Conservation (phyloP, 2,888 invertebrate genomes). For the Tortrix viridana region DNA sequence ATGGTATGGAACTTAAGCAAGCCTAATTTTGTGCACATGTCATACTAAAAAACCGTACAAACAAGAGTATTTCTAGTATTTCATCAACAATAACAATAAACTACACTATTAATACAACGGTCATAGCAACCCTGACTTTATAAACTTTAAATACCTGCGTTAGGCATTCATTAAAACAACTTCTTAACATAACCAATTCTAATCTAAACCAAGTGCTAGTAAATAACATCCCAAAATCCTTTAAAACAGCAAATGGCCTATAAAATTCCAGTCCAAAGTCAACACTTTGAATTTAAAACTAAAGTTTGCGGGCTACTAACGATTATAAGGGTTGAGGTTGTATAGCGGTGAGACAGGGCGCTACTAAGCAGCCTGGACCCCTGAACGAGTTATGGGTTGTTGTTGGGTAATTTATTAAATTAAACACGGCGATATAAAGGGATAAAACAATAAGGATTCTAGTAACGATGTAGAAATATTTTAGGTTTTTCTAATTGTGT, state of each 20-base stretch:
- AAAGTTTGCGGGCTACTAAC: conserved; percentile 29
- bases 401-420: no score
- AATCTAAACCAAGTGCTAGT: conserved; percentile 24
- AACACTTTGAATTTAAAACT: conserved; percentile 37
- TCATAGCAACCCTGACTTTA: neutral
- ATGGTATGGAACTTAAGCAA: no score
- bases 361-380: neutral
- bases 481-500: no score
- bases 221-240: conserved; percentile 29
- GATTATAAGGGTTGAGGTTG: conserved; percentile 7
- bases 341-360: neutral
- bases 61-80: no score
- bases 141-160: neutral
- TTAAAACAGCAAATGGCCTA: conserved; percentile 25
- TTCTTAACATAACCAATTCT: conserved; percentile 3
- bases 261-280: conserved; percentile 29
- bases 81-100: no score
- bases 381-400: neutral
- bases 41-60: no score
- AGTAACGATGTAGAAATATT: no score
- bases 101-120: no score
- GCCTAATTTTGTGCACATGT: no score
- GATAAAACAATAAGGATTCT: no score
- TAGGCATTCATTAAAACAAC: neutral
- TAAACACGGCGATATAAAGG: no score